A percentile compares a stretch with the other conserved stretches of the same genome.
Conservation (phyloP, 2,888 invertebrate species). For the Cetonia aurata region DNA sequence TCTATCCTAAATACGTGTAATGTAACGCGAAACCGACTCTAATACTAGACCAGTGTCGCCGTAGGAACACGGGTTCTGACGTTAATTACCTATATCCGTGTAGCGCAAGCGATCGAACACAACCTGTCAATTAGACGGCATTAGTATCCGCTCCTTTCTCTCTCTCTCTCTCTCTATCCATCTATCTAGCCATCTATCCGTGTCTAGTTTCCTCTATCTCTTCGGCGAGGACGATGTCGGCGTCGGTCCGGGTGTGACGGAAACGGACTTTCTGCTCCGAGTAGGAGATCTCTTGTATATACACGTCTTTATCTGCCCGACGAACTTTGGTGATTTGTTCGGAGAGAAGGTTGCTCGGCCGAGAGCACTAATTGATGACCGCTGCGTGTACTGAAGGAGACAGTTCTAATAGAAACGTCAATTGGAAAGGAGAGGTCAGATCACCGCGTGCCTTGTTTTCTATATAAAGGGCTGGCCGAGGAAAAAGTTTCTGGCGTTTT, state of each 20-base stretch:
- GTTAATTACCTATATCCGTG: slow-evolving; percentile 68
- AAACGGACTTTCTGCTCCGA: too few relatives aligned
- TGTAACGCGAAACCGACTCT: slow-evolving; percentile 62
- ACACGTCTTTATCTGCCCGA: slow-evolving; percentile 49
- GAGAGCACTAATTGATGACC: slow-evolving; percentile 66
- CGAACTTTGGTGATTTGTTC: slow-evolving; percentile 62
- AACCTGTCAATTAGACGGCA: slow-evolving; percentile 68
- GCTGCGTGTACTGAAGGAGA: slow-evolving; percentile 63
- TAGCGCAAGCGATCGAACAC: slow-evolving; percentile 65
- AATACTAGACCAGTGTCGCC: slow-evolving; percentile 57
- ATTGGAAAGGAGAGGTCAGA: slow-evolving; percentile 43
- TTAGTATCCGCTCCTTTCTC: slow-evolving; percentile 57
- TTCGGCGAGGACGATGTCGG: not conserved
- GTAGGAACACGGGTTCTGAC: slow-evolving; percentile 66
- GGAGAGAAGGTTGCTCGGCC: slow-evolving; percentile 55
- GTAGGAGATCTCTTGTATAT: too few relatives aligned
- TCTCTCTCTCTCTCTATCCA: slow-evolving; percentile 49
- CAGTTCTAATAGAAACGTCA: slow-evolving; percentile 67
- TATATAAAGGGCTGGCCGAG: not conserved
- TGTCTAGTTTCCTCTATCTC: slow-evolving; percentile 15
- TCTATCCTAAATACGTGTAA: slow-evolving; percentile 61
- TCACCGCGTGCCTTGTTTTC: slow-evolving; percentile 26
- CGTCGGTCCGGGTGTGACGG: too few relatives aligned
- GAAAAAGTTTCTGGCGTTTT: slow-evolving; percentile 15
- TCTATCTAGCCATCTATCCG: slow-evolving; percentile 45